These are phyloP conservation scores for Drosophila insularis DNA, from an alignment of 1,140 invertebrate species.

Conservation along the genomic window DNA sequence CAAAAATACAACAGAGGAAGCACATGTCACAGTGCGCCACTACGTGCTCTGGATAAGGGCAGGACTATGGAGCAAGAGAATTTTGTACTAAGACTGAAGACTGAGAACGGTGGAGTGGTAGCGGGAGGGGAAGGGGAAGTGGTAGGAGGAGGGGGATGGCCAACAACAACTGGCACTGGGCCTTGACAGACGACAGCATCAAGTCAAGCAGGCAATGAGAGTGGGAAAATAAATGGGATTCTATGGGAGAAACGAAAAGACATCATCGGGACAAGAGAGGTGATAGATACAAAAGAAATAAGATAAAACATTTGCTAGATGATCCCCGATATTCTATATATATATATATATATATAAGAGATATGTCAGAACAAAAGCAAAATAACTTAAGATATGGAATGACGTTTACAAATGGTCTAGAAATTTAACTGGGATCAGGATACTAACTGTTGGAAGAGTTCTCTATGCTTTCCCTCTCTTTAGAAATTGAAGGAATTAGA, in stretches of 20 bases:
- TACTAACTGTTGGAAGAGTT: too few species aligned
- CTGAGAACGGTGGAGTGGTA: too few species aligned
- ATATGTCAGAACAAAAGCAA: too few species aligned
- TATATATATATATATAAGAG: neutral
- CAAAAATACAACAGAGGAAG: conserved; percentile 75
- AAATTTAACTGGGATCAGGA: too few species aligned
- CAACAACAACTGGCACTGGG: conserved; percentile 52
- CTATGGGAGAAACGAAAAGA: conserved; percentile 31
- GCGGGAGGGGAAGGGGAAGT: conserved; percentile 21
- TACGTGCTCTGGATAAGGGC: conserved; percentile 46
- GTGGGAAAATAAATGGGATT: conserved; percentile 47
- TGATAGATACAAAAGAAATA: conserved; percentile 25
- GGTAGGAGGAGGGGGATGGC: neutral
- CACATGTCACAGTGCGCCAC: conserved; percentile 64
- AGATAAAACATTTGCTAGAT: neutral
- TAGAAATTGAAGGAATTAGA: too few species aligned
- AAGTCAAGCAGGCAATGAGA: conserved; percentile 24
- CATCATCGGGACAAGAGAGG: conserved; percentile 35
- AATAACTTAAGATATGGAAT: too few species aligned
- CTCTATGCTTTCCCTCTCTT: too few species aligned
- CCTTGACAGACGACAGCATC: conserved; percentile 63
- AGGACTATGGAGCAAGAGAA: too few species aligned
- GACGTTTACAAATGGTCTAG: too few species aligned
- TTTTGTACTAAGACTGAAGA: too few species aligned
- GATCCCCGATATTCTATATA: neutral